These are phyloP conservation scores for Pygoscelis antarcticus DNA, from an alignment of 2,113 vertebrate genomes.

Conservation along the genomic window DNA sequence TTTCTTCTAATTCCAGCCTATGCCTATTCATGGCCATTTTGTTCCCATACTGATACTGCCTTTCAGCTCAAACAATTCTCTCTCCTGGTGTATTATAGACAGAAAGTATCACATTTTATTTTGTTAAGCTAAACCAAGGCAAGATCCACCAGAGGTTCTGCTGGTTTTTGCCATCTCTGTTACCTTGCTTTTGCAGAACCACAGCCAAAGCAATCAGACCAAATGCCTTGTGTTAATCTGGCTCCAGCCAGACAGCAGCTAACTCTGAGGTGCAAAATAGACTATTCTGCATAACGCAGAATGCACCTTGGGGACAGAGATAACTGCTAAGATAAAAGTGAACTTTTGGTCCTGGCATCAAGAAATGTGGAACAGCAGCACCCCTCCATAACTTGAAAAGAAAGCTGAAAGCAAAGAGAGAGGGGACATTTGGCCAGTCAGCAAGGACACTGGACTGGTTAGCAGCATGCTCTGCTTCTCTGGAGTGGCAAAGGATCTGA, in stretches of 20 bases:
- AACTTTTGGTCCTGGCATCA: not conserved
- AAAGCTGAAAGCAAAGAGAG: not conserved
- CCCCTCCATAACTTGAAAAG: not conserved
- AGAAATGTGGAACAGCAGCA: not conserved
- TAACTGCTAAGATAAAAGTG: not conserved
- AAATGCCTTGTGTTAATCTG: rapidly evolving
- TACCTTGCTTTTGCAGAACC: not conserved
- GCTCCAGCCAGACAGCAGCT: not conserved
- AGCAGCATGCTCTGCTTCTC: rapidly evolving
- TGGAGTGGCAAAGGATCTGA: not conserved
- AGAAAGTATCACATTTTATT: not conserved
- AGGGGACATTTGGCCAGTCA: not conserved
- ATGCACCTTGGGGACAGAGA: not conserved
- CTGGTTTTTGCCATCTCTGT: not conserved
- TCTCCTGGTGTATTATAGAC: not conserved
- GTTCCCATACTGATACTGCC: not conserved
- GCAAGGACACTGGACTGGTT: not conserved
- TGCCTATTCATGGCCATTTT: not conserved
- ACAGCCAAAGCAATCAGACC: not conserved
- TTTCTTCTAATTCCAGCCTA: not conserved
- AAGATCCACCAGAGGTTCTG: not conserved
- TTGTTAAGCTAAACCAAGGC: not conserved
- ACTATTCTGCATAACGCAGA: not conserved
- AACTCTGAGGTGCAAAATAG: not conserved
- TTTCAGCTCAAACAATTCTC: not conserved